Conservation (phyloP, 2,888 invertebrate species). For the Ditula angustiorana region DNA sequence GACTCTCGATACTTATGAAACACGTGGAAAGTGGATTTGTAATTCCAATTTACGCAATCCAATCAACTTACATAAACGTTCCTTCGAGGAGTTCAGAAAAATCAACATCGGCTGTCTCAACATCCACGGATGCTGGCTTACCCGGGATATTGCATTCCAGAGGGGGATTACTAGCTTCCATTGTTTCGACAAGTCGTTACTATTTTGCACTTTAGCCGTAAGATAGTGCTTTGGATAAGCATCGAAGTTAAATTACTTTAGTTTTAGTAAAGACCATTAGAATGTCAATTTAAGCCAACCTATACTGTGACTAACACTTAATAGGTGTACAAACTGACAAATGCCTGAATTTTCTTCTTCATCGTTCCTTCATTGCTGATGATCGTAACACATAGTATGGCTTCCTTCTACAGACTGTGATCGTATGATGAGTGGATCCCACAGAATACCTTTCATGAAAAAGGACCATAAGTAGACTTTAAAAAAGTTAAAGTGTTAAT, state of each 20-base stretch:
- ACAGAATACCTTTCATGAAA: no score
- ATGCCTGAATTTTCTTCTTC: no score
- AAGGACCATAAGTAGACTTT: no score
- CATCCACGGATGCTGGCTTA: slow-evolving; percentile 12
- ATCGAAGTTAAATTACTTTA: slow-evolving; percentile 14
- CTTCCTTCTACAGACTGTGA: no score
- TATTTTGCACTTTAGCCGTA: background rate
- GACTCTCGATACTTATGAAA: no score
- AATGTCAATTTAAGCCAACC: background rate
- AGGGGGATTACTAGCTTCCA: slow-evolving; percentile 20
- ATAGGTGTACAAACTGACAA: no score
- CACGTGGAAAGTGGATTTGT: background rate
- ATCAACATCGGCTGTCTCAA: slow-evolving; percentile 27
- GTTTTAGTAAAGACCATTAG: background rate
- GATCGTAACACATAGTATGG: no score
- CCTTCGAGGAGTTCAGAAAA: slow-evolving; percentile 12
- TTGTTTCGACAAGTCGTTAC: slow-evolving; percentile 18
- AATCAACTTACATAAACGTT: slow-evolving; percentile 24
- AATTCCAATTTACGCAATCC: slow-evolving; percentile 15
- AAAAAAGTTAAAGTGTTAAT: no score
- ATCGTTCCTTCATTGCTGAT: no score
- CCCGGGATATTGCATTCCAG: slow-evolving; percentile 28
- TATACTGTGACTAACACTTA: background rate
- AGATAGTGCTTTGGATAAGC: slow-evolving; percentile 4
- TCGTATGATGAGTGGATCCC: no score